Base-by-base conservation (phyloP, 1,140 invertebrate species). In the Holotrichia oblita region DNA sequence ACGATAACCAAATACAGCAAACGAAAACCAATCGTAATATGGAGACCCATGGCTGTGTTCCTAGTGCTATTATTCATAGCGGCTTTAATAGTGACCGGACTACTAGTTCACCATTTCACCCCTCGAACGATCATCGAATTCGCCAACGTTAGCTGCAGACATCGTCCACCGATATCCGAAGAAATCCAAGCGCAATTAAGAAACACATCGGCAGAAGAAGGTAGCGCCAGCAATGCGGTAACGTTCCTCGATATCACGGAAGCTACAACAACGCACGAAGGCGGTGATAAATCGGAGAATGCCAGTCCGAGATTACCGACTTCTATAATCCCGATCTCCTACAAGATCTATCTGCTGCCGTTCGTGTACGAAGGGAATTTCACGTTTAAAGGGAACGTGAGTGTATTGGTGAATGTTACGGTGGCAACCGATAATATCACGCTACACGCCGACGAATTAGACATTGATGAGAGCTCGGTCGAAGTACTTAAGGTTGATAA, bases 281-380 rank as follows among this genome's bases (percentile, higher is more conserved):
- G 4, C 2, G 14, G 3, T 2, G 22, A 22, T 48, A 75, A 76
- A 69, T 8, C 40, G 3, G 64, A 77, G 9, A 22, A 79, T 14
- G n/a, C 6, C n/a, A 89, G 94, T 84, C 91, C 94, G 4, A 89
- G 93, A 81, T 85, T 95, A 78, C 93, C 94, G 0, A 89, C 84
- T 55, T 89, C 90, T 55, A 87, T 95, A 0, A 84, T 89, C 17
- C 94, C 94, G 0, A 85, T 93, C 22, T 90, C 89, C 3, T 95
- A 96, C 82, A 89, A 92, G 75, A 84, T 95, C 1, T 89, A 90
- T 80, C 83, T 95, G 42, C 90, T 92, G 34, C 94, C 94, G 0
- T 93, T 93, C 80, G 90, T 95, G 55, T 88, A 88, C 85, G 91
- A 91, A 82, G 90, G 91, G 0, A 95, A 95, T 84, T 95, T 95